These are phyloP conservation scores for Drosophila algonquin DNA, from an alignment of 2,888 invertebrate species.

Conservation along the genomic window DNA sequence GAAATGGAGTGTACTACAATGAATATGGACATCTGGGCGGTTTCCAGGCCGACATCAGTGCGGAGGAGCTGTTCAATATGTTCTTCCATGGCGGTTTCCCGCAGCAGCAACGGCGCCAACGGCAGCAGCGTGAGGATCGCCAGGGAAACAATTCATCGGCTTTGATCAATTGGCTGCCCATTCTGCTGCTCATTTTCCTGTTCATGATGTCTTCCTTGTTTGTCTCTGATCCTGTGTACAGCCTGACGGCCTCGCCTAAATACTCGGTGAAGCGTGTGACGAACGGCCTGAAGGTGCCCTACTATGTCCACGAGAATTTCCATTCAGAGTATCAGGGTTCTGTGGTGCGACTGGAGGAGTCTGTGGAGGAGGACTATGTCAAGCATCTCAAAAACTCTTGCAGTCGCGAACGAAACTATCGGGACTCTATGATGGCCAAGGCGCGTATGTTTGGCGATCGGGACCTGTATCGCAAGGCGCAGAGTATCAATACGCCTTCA, in stretches of 20 bases:
- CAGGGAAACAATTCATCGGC: constrained; percentile 81
- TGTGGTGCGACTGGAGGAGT: constrained; percentile 93
- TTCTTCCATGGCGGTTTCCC: constrained; percentile 91
- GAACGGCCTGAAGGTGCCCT: constrained; percentile 92
- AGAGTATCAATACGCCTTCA: constrained; percentile 92
- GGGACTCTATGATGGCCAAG: constrained; percentile 97
- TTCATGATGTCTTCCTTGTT: constrained; percentile 98
- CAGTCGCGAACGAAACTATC: constrained; percentile 95
- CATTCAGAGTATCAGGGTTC: constrained; percentile 96
- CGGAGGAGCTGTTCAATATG: constrained; percentile 99
- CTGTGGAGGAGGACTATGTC: constrained; percentile 98
- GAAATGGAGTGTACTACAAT: constrained; percentile 74
- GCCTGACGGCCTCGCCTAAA: constrained; percentile 86
- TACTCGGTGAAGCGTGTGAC: constrained; percentile 91
- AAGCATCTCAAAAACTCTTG: constrained; percentile 94
- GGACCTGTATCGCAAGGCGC: constrained; percentile 92
- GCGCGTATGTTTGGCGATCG: constrained; percentile 96
- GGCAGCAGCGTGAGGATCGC: constrained; percentile 84
- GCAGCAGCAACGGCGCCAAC: constrained; percentile 86
- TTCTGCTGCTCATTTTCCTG: constrained; percentile 94
- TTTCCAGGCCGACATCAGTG: constrained; percentile 97
- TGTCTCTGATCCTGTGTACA: constrained; percentile 97
- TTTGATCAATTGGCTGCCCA: constrained; percentile 94
- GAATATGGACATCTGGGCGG: constrained; percentile 92
- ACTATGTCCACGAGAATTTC: constrained; percentile 98